Evolutionary conservation across 2,797 vertebrate genomes (phyloP).

Genomic region (Thaleichthys pacificus): DNA sequence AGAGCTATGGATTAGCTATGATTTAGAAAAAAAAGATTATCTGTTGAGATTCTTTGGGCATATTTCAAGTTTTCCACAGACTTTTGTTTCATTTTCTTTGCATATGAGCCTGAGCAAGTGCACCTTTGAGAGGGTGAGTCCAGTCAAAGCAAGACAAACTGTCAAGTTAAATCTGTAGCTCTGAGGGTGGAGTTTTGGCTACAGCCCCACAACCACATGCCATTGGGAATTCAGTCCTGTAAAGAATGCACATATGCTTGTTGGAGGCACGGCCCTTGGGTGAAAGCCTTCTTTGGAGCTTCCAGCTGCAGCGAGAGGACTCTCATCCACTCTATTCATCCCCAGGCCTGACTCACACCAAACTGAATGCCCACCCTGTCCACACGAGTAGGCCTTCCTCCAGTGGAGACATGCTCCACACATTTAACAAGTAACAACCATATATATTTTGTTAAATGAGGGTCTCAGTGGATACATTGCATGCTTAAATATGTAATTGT

Average conservation of each 20-base stretch:
- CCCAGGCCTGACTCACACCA: conserved; percentile 25
- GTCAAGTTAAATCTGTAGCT: conserved; percentile 42
- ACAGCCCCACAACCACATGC: conserved; percentile 36
- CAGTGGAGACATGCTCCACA: conserved; percentile 5
- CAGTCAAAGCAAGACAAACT: conserved; percentile 29
- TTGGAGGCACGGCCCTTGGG: conserved; percentile 28
- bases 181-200: conserved; percentile 40
- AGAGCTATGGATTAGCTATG: background rate
- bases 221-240: conserved; percentile 45
- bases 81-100: conserved; percentile 8
- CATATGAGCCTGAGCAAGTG: conserved; percentile 27
- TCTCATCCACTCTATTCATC: conserved; percentile 39
- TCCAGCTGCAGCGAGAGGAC: conserved; percentile 28
- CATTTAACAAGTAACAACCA: conserved; percentile 11
- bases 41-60: background rate
- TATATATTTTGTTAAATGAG: background rate
- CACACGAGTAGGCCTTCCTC: conserved; percentile 20
- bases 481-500: no score
- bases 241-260: conserved; percentile 43
- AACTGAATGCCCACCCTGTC: conserved; percentile 26
- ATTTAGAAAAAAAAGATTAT: background rate
- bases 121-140: conserved; percentile 18
- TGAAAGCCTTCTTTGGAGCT: conserved; percentile 20
- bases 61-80: background rate
- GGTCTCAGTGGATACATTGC: conserved; percentile 4